Conservation (phyloP, 1,140 invertebrate genomes). For the Caerostris extrusa region DNA sequence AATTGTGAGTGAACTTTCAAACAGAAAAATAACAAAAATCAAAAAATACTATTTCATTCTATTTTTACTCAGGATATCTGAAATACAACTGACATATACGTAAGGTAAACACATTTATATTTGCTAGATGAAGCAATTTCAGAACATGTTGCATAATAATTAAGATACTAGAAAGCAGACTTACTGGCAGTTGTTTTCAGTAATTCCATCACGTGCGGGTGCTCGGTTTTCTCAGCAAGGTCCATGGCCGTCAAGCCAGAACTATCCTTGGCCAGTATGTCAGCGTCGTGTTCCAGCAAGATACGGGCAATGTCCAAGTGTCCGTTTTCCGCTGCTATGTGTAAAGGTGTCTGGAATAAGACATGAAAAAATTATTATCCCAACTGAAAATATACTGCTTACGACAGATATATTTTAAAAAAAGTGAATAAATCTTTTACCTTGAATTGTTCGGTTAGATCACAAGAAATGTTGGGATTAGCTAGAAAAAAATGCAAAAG, state of each 20-base stretch:
- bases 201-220: constrained; percentile 86
- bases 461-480: constrained; percentile 87
- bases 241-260: constrained; percentile 88
- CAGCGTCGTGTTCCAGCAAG: constrained; percentile 87
- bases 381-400: not conserved
- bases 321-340: constrained; percentile 91
- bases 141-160: no score
- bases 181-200: constrained; percentile 87
- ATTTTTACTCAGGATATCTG: no score
- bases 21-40: no score
- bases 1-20: no score
- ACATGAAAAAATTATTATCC: not conserved
- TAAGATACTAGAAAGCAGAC: not conserved
- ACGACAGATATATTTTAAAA: not conserved
- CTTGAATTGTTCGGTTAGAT: constrained; percentile 85
- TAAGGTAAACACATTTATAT: no score
- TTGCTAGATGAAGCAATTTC: no score
- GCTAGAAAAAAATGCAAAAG: constrained; percentile 81
- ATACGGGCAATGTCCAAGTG: constrained; percentile 87
- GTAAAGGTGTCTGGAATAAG: constrained; percentile 83
- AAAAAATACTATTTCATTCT: no score
- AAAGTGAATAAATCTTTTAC: constrained; percentile 80
- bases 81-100: no score
- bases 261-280: constrained; percentile 85
- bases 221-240: constrained; percentile 88